phyloP scores from a whole-genome alignment of 2,797 vertebrate species.

The Tragelaphus oryx region DNA sequence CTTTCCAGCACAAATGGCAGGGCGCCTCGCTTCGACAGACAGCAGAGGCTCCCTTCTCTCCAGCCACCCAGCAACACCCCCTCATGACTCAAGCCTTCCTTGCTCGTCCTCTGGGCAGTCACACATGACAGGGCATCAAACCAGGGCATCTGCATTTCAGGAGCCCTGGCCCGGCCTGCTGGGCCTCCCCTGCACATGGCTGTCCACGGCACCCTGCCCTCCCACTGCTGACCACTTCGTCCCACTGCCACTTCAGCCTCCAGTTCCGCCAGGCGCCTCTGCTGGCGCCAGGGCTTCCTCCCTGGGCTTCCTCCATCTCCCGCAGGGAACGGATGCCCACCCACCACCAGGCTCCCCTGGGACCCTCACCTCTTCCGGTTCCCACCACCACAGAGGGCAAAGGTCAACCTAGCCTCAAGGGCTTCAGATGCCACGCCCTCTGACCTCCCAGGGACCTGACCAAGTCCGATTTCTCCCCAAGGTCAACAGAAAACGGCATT shows the following conservation, averaged over 20 bases:
- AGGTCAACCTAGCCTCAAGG: not conserved
- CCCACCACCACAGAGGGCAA: not conserved
- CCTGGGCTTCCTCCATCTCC: not conserved
- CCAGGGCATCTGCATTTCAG: fast-evolving
- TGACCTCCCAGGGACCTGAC: not conserved
- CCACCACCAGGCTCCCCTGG: too few relatives aligned
- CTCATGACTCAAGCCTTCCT: not conserved
- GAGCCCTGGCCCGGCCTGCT: not conserved
- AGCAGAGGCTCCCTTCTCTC: not conserved
- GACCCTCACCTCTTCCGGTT: not conserved
- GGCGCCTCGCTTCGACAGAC: fast-evolving
- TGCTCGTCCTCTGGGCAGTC: not conserved
- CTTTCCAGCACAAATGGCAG: not conserved
- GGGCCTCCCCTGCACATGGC: fast-evolving
- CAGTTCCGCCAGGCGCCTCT: not conserved
- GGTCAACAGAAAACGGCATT: fast-evolving
- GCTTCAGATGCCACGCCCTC: not conserved
- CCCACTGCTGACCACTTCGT: not conserved
- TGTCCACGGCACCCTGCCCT: not conserved
- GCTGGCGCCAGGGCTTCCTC: not conserved
- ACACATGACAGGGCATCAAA: not conserved
- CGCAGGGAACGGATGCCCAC: not conserved
- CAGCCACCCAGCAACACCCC: not conserved
- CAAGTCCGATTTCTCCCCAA: not conserved
- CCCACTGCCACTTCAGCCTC: not conserved